Evolutionary conservation across 2,797 vertebrate species (phyloP).

Genomic region (Gadopsis marmoratus): DNA sequence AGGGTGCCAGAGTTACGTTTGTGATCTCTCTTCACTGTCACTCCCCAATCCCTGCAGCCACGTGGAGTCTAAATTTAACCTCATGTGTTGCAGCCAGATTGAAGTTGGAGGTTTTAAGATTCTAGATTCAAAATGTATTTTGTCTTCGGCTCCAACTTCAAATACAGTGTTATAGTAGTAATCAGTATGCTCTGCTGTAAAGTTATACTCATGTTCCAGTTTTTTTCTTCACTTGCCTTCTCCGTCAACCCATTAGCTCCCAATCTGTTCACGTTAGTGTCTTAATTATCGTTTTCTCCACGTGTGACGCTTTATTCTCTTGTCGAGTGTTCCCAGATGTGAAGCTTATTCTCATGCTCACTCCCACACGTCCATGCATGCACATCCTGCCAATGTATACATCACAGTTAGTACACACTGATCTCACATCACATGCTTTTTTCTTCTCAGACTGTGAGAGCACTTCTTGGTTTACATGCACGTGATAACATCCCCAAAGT

Average conservation of each 20-base stretch:
- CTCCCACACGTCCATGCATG: not conserved
- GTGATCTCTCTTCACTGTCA: fast-evolving
- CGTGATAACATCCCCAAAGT: not conserved
- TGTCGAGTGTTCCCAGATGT: constrained; percentile 29
- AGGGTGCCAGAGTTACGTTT: constrained; percentile 10
- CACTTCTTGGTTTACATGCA: not conserved
- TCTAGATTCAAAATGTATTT: not conserved
- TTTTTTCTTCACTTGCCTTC: not conserved
- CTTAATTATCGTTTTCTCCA: not conserved
- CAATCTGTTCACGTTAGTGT: not conserved
- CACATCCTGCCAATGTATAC: constrained; percentile 14
- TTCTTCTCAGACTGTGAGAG: not conserved
- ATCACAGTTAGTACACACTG: constrained; percentile 6
- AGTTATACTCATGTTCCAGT: not conserved
- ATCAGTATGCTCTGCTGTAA: no score
- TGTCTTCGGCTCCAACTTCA: not conserved
- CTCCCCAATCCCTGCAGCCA: fast-evolving
- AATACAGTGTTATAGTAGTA: no score
- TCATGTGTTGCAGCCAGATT: not conserved
- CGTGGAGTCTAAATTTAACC: constrained; percentile 16
- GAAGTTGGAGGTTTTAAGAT: not conserved
- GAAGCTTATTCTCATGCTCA: not conserved
- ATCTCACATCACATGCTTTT: not conserved
- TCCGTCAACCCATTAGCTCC: not conserved
- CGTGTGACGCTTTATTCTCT: not conserved